Evolutionary conservation across 2,888 invertebrate species (phyloP).

Genomic region (Chorisops tibialis): DNA sequence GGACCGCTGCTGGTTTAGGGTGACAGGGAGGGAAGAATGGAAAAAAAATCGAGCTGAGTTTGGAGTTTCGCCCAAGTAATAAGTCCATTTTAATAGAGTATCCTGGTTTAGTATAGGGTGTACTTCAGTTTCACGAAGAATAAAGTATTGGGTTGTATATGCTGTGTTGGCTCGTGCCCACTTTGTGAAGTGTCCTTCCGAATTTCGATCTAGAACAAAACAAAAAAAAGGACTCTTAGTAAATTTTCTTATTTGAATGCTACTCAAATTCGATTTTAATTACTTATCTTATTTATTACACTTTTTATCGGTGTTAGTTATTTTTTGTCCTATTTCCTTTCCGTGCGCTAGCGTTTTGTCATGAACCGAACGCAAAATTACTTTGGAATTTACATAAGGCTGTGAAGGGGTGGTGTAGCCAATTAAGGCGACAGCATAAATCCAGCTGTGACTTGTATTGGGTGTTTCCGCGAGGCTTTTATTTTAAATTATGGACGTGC

Average conservation of each 20-base stretch:
- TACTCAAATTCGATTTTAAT: conserved; percentile 35
- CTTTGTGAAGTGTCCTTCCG: background rate
- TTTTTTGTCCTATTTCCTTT: conserved; percentile 10
- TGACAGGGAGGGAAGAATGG: background rate
- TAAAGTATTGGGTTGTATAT: background rate
- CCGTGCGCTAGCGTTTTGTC: background rate
- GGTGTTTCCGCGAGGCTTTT: conserved; percentile 45
- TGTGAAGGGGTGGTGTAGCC: conserved; percentile 41
- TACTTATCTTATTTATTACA: conserved; percentile 34
- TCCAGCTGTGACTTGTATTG: conserved; percentile 52
- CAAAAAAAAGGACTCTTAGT: conserved; percentile 6
- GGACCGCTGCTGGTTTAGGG: background rate
- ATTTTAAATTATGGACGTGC: conserved; percentile 28
- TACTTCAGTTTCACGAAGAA: background rate
- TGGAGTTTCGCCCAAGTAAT: conserved; percentile 16
- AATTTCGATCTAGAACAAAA: background rate
- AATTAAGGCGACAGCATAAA: conserved; percentile 53
- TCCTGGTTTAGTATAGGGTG: background rate
- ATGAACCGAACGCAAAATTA: conserved; percentile 1
- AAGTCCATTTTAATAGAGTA: conserved; percentile 30
- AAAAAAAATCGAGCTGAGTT: background rate
- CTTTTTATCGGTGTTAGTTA: conserved; percentile 17
- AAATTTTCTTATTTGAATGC: conserved; percentile 32
- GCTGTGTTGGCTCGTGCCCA: too few species aligned
- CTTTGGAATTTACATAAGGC: conserved; percentile 18